Evolutionary conservation across 2,797 vertebrate genomes (phyloP).

Genomic region (Hoplostethus mediterraneus): DNA sequence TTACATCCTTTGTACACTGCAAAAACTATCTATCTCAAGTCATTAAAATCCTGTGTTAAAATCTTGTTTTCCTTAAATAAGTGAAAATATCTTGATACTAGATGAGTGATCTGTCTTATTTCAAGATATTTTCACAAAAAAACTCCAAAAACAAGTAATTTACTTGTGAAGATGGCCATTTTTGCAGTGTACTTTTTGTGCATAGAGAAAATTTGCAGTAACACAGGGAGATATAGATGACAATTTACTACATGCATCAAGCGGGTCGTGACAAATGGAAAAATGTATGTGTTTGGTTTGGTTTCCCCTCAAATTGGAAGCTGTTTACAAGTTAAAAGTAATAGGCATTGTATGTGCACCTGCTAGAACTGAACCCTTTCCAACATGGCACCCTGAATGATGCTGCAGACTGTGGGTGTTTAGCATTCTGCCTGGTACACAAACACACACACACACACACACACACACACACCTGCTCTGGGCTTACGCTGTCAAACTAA

Average conservation of each 20-base stretch:
- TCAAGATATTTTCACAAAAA: too few relatives aligned
- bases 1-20: too few relatives aligned
- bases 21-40: too few relatives aligned
- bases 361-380: constrained; percentile 78
- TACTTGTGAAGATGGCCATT: too few relatives aligned
- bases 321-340: constrained; percentile 26
- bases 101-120: too few relatives aligned
- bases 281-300: constrained; percentile 6
- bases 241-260: constrained; percentile 5
- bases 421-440: constrained; percentile 75
- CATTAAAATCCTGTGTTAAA: too few relatives aligned
- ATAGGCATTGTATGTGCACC: constrained; percentile 73
- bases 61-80: too few relatives aligned
- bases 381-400: constrained; percentile 62
- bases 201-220: too few relatives aligned
- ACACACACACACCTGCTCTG: constrained; percentile 50
- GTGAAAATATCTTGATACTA: too few relatives aligned
- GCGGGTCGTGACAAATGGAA: neutral
- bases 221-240: neutral
- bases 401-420: constrained; percentile 69
- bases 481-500: constrained; percentile 33
- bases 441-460: constrained; percentile 45
- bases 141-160: too few relatives aligned
- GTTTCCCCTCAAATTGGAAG: constrained; percentile 9
- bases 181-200: too few relatives aligned